These are phyloP conservation scores for Halcyon leucocephala DNA, from an alignment of 2,797 vertebrate genomes.

Conservation along the genomic window DNA sequence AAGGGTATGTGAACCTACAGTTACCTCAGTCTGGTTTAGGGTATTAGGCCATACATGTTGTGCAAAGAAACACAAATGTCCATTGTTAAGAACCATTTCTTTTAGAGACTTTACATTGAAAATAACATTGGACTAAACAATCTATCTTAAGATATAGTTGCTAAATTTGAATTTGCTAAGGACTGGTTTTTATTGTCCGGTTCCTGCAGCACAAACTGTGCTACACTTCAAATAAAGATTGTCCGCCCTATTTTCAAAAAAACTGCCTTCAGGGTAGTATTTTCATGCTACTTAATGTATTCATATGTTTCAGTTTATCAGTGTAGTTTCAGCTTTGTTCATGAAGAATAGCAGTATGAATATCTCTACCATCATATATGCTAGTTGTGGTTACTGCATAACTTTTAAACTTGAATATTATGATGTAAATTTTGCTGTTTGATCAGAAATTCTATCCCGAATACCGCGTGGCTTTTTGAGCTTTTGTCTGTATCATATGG, in stretches of 20 bases:
- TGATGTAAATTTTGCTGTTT: background rate
- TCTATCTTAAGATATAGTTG: background rate
- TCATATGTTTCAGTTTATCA: background rate
- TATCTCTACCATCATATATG: background rate
- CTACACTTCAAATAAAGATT: background rate
- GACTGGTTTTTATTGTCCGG: background rate
- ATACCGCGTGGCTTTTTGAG: background rate
- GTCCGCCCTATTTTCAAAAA: background rate
- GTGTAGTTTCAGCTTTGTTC: background rate
- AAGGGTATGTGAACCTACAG: background rate
- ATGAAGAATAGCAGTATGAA: background rate
- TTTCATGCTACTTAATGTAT: background rate
- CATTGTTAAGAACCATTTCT: background rate
- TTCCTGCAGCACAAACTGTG: background rate
- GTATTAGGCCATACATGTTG: background rate
- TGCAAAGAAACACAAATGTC: background rate
- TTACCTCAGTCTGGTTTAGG: background rate
- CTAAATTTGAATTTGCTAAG: background rate
- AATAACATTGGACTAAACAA: background rate
- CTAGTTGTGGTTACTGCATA: background rate
- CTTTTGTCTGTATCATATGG: background rate
- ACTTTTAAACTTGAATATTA: background rate
- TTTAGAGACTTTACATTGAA: background rate
- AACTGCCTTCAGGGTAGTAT: background rate
- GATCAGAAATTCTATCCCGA: background rate